Percentiles rank a stretch among this genome's conserved stretches.
Evolutionary conservation across 2,888 invertebrate genomes (phyloP).

Genomic region (Hipparchia semele): DNA sequence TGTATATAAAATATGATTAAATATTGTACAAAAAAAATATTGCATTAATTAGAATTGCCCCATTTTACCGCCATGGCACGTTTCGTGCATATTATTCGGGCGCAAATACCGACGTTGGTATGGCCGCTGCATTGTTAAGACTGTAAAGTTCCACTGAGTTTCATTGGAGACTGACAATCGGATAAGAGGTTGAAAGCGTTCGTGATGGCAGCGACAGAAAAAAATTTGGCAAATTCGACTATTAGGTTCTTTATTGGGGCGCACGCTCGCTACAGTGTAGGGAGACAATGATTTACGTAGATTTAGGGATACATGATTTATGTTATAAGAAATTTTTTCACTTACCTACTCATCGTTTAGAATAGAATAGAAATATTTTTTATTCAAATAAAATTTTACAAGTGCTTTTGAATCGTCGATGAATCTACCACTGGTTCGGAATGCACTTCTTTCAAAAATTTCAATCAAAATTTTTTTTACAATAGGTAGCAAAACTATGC

Average conservation of each 20-base stretch:
- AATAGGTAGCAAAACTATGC: too few species aligned
- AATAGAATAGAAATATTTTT: too few species aligned
- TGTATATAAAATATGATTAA: background rate
- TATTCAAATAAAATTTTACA: too few species aligned
- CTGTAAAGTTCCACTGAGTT: constrained; percentile 28
- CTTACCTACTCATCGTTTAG: too few species aligned
- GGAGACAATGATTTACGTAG: constrained; percentile 37
- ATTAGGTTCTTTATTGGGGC: constrained; percentile 67
- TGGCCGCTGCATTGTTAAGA: constrained; percentile 67
- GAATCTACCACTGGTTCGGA: too few species aligned
- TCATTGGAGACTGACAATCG: constrained; percentile 48
- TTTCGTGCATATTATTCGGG: constrained; percentile 69
- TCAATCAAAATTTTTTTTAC: too few species aligned
- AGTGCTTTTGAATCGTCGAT: too few species aligned
- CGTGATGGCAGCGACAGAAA: constrained; percentile 70
- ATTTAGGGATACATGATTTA: constrained; percentile 7
- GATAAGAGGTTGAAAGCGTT: constrained; percentile 41
- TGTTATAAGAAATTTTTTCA: background rate
- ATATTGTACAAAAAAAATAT: background rate
- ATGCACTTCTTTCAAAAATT: too few species aligned
- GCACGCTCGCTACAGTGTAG: constrained; percentile 59
- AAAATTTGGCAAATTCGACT: constrained; percentile 71
- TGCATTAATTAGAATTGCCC: background rate
- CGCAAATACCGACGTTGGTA: constrained; percentile 63
- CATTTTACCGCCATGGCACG: constrained; percentile 67